Conservation (phyloP, 2,113 vertebrate species). For the Festucalex cinctus region DNA sequence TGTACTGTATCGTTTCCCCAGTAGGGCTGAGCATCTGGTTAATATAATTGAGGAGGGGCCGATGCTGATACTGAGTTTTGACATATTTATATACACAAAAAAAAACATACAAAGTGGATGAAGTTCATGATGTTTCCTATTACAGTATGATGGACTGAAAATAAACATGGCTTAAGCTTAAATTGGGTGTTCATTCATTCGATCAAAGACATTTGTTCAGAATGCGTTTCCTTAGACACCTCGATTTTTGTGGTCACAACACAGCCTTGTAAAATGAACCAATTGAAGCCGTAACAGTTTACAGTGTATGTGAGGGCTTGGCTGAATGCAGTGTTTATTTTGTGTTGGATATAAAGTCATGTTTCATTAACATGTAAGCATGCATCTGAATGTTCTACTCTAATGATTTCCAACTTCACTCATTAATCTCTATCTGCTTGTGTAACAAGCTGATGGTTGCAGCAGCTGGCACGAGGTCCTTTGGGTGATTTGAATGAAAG, state of each 20-base stretch:
- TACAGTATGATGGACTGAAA: no score
- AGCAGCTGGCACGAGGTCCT: slow-evolving; percentile 22
- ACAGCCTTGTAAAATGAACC: slow-evolving; percentile 12
- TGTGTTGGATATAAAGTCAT: slow-evolving; percentile 16
- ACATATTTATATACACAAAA: no score
- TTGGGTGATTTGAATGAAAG: slow-evolving; percentile 28
- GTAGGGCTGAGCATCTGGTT: slow-evolving; percentile 61
- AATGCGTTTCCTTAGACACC: neutral
- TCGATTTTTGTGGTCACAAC: neutral
- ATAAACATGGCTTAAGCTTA: neutral
- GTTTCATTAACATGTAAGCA: slow-evolving; percentile 46
- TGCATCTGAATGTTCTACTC: slow-evolving; percentile 32
- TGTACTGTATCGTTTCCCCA: slow-evolving; percentile 49
- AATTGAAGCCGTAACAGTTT: slow-evolving; percentile 26
- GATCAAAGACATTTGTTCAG: neutral
- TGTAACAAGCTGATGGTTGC: slow-evolving; percentile 41
- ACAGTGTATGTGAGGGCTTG: slow-evolving; percentile 43
- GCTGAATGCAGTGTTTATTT: slow-evolving; percentile 33
- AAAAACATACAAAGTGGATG: neutral
- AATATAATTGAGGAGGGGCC: slow-evolving; percentile 56
- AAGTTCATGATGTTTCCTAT: no score
- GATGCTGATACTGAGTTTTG: no score
- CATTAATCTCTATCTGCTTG: slow-evolving; percentile 57
- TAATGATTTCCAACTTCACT: slow-evolving; percentile 50
- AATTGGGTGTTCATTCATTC: neutral